These are phyloP conservation scores for Alviniconcha strummeri DNA, from an alignment of 2,888 invertebrate species.

Conservation along the genomic window DNA sequence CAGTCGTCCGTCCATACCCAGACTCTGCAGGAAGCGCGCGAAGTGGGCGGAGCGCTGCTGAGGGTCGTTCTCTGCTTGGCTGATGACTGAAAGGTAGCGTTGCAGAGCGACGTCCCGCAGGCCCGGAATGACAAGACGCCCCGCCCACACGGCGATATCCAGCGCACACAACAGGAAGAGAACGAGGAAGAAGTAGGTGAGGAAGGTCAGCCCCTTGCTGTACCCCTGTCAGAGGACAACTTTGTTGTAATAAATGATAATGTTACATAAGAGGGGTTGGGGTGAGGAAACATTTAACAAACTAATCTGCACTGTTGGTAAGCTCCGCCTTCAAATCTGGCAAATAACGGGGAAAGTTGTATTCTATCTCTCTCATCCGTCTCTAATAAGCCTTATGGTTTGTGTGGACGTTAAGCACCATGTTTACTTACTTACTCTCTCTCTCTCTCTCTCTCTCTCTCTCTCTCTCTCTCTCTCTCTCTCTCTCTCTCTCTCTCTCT, in stretches of 20 bases:
- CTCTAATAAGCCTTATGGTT: too few species aligned
- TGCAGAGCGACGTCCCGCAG: background rate
- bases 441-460: background rate
- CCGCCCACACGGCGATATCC: constrained; percentile 12
- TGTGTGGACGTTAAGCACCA: too few species aligned
- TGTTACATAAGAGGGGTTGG: background rate
- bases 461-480: background rate
- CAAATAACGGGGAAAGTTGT: background rate
- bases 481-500: background rate
- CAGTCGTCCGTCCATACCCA: constrained; percentile 23
- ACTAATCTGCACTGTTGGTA: background rate
- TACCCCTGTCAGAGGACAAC: constrained; percentile 4
- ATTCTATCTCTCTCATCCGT: background rate
- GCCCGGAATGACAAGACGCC: constrained; percentile 5
- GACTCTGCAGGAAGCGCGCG: background rate
- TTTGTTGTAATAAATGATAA: background rate
- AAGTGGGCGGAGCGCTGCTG: background rate
- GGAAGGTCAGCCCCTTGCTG: constrained; percentile 17
- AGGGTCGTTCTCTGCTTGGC: background rate
- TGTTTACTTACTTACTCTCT: background rate
- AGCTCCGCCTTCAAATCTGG: background rate
- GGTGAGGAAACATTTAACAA: background rate
- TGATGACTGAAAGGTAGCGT: constrained; percentile 17
- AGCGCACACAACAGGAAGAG: constrained; percentile 1
- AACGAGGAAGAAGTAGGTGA: constrained; percentile 27